Conservation (phyloP, 2,888 invertebrate species). For the Trichacis sp. region DNA sequence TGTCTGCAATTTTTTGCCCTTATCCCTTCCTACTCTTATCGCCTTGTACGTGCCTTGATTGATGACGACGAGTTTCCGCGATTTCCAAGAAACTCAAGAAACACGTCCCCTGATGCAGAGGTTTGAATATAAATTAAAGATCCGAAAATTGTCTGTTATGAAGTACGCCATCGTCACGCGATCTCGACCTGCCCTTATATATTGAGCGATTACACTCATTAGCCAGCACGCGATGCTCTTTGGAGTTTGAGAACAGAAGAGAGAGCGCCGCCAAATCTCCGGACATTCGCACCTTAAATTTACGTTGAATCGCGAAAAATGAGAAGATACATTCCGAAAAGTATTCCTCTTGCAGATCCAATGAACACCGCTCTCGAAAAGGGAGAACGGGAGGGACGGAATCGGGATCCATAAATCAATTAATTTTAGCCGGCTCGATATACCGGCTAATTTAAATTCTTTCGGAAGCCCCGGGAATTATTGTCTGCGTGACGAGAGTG, state of each 20-base stretch:
- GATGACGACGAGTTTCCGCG: slow-evolving; percentile 50
- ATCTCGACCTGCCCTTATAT: slow-evolving; percentile 56
- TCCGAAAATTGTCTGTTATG: slow-evolving; percentile 39
- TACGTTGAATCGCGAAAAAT: too few relatives aligned
- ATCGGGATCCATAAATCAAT: slow-evolving; percentile 66
- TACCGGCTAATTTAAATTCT: slow-evolving; percentile 67
- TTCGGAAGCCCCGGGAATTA: slow-evolving; percentile 61
- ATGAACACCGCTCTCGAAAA: slow-evolving; percentile 2
- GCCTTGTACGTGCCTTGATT: slow-evolving; percentile 54
- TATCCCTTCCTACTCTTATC: slow-evolving; percentile 26
- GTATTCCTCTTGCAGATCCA: too few relatives aligned
- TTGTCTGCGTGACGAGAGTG: slow-evolving; percentile 27
- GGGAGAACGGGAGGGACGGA: slow-evolving; percentile 22
- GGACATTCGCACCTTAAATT: too few relatives aligned
- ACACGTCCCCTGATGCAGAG: too few relatives aligned
- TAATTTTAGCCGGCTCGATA: slow-evolving; percentile 67
- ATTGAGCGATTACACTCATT: slow-evolving; percentile 69
- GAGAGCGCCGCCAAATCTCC: too few relatives aligned
- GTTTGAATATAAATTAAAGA: slow-evolving; percentile 66
- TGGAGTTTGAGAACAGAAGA: too few relatives aligned
- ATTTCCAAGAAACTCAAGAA: too few relatives aligned
- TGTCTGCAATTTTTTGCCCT: slow-evolving; percentile 32
- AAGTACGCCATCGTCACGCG: slow-evolving; percentile 52
- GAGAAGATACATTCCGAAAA: too few relatives aligned
- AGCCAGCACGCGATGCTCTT: slow-evolving; percentile 67